Evolutionary conservation across 2,888 invertebrate species (phyloP), one percentile per base, ranked within the genome.

Genomic region (Ctena decussata): DNA sequence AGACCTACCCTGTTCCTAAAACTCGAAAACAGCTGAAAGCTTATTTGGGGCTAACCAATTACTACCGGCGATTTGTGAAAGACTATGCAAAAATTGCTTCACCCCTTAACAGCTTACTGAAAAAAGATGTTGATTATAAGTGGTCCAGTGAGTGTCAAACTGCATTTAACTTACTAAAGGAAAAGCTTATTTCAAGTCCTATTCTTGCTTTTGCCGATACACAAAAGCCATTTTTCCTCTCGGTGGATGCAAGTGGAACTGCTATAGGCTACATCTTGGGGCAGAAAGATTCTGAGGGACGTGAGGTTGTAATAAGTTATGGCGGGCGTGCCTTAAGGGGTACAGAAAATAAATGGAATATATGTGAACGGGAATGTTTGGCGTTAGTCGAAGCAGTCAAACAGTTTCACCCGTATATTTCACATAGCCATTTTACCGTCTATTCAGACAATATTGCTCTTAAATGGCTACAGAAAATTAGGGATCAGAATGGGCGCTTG

Each of bases 291-390:
- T 72, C 77, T 18, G 57, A 86, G 53, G 83, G 76, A 5, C 37
- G 72, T 32, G 88, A 89, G 75, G 37, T 76, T n/a, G 89, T 87
- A 11, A 86, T 89, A 21, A 65, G 80, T 21, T 90, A 87, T 82
- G 86, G 85, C n/a, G 88, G 89, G n/a, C 71, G 88, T 37, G 69
- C 88, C 18, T 53, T 91, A 18, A 41, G 82, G 11, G 75, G 77
- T 11, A 76, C 78, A 65, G 90, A 90, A 77, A n/a, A 21, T 1
- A 89, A 85, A 60, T 90, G 85, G 83, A 18, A 39, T 39, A 85
- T 88, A 24, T 69, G 80, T 77, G 89, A 90, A 71, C 73, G 74
- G n/a, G 89, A 90, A 84, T 87, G 89, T 78, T 53, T 90, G 39
- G 90, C 89, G 69, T 30, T 90, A 2, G 74, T 89, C 0, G 86